Evolutionary conservation across 2,888 invertebrate species (phyloP).

Genomic region (Lasioglossum villosulum): DNA sequence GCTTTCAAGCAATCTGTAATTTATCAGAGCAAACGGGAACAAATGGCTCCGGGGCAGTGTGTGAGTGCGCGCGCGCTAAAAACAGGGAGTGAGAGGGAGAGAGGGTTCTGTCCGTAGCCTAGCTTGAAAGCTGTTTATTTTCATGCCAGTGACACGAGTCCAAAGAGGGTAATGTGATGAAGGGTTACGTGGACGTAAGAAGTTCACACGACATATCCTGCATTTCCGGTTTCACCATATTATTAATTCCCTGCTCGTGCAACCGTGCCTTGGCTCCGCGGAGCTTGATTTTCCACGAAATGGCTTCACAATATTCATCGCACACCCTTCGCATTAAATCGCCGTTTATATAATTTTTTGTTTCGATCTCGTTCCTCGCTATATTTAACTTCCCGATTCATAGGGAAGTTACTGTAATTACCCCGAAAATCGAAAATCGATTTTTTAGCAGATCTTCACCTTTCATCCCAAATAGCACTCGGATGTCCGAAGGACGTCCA

Average conservation of each 20-base stretch:
- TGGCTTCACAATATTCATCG: not conserved
- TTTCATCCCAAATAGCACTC: no score
- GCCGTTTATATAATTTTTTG: not conserved
- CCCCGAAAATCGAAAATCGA: no score
- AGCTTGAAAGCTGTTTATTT: slow-evolving; percentile 30
- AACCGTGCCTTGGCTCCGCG: not conserved
- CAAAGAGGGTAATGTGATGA: not conserved
- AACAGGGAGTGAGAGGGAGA: not conserved
- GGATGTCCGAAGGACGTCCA: no score
- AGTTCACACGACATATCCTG: slow-evolving; percentile 25
- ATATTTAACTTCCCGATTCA: no score
- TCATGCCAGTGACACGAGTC: slow-evolving; percentile 23
- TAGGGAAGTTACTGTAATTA: no score
- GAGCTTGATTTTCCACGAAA: not conserved
- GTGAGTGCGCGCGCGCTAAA: not conserved
- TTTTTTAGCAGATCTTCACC: no score
- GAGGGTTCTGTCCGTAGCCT: slow-evolving; percentile 19
- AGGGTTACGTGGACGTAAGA: slow-evolving; percentile 37
- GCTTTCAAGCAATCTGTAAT: slow-evolving; percentile 7
- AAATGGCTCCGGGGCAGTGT: not conserved
- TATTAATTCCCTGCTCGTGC: not conserved
- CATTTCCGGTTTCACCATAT: slow-evolving; percentile 16
- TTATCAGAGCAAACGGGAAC: slow-evolving; percentile 20
- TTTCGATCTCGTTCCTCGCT: not conserved
- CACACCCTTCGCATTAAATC: not conserved